Evolutionary conservation across 2,888 invertebrate genomes (phyloP), one percentile per base, ranked within the genome.

Genomic region (Acrobasis suavella): DNA sequence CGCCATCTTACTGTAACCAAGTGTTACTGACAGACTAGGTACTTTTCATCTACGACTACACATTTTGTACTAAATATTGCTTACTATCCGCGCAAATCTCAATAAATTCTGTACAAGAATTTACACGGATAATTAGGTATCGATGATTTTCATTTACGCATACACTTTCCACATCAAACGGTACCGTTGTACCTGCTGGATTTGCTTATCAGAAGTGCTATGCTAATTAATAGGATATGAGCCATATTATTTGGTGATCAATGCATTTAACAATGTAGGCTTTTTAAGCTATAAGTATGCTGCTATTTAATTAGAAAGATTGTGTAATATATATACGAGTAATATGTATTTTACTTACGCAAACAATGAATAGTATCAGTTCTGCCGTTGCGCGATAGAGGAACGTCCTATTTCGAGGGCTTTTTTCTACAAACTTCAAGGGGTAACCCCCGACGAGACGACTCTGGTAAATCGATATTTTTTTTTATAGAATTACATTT

Each of bases 151-250:
- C 10, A 52, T 37, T 32, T 39, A 55, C 38, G 54, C 15, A 37
- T 37, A 39, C 15, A n/a, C 17, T 46, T 63, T 38, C 10, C 9
- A 61, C 55, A 63, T 63, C 59, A 62, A 65, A 65, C 42, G 54
- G 62, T 52, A 12, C 52, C 54, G 63, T 59, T 16, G 52, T 65
- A 63, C 50, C 2, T 22, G 3, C 58, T 55, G 67, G 66, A 68
- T 70, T 68, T 67, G 62, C 64, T 69, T 71, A 68, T 67, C 67
- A 65, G 46, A 61, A 62, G 69, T 65, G 62, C 67, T 65, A 22
- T 22, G 60, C 51, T 51, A 38, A 56, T 42, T 39, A 38, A 10
- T 64, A 67, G 72, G 66, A 72, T 72, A 60, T 17, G 17, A 38
- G 60, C 17, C 37, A n/a, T 9, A 51, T 60, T 51, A 51, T 39